These are phyloP conservation scores for Diarsia mendica DNA, from an alignment of 2,888 invertebrate genomes.

Conservation along the genomic window DNA sequence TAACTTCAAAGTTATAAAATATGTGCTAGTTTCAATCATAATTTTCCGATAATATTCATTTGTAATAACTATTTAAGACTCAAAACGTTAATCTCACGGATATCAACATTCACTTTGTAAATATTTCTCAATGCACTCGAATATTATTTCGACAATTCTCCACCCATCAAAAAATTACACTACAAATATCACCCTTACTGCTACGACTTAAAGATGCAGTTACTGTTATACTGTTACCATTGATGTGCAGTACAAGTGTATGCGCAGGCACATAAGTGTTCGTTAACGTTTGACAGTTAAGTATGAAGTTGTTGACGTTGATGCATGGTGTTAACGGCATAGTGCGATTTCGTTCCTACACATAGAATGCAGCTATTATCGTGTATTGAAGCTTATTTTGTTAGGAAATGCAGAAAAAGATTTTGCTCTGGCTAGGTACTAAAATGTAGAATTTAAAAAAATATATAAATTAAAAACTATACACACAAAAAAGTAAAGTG, in stretches of 20 bases:
- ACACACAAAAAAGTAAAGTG: no score
- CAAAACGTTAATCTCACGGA: slow-evolving; percentile 75
- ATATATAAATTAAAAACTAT: no score
- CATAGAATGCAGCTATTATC: slow-evolving; percentile 29
- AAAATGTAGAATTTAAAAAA: no score
- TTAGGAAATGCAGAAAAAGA: neutral
- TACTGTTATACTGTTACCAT: neutral
- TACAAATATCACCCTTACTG: neutral
- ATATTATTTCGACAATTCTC: slow-evolving; percentile 32
- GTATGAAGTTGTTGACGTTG: slow-evolving; percentile 75
- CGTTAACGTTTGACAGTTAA: slow-evolving; percentile 75
- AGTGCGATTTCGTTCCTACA: slow-evolving; percentile 68
- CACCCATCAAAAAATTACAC: neutral
- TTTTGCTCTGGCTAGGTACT: no score
- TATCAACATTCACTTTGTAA: slow-evolving; percentile 71
- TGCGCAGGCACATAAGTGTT: slow-evolving; percentile 68
- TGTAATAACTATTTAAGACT: slow-evolving; percentile 10
- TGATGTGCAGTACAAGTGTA: slow-evolving; percentile 16
- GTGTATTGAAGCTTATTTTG: slow-evolving; percentile 1
- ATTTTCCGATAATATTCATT: neutral
- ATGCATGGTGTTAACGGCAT: slow-evolving; percentile 76
- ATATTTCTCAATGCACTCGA: slow-evolving; percentile 69
- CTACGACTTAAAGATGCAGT: neutral
- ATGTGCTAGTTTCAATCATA: neutral
- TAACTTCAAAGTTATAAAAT: neutral